Conservation (phyloP, 2,888 invertebrate species). For the Mythimna ferrago region DNA sequence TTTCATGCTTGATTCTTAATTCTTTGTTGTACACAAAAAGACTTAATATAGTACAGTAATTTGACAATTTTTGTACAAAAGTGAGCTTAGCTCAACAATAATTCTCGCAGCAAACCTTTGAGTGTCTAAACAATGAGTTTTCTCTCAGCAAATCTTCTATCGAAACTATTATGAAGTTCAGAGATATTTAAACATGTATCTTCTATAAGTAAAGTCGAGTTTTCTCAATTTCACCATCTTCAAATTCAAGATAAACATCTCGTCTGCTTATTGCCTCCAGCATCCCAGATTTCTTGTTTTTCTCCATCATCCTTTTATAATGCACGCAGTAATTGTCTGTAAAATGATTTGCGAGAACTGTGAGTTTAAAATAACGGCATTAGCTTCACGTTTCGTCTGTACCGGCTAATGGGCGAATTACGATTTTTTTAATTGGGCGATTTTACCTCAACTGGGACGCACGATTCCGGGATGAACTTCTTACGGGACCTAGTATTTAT, state of each 20-base stretch:
- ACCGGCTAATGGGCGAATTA: conserved; percentile 32
- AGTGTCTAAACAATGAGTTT: too few relatives aligned
- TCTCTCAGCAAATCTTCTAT: neutral
- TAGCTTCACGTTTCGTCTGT: conserved; percentile 25
- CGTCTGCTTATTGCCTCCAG: neutral
- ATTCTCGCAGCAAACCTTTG: too few relatives aligned
- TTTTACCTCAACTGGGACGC: conserved; percentile 24
- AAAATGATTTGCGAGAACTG: conserved; percentile 40
- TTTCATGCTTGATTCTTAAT: neutral
- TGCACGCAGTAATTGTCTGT: conserved; percentile 19
- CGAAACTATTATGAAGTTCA: neutral
- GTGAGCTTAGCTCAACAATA: too few relatives aligned
- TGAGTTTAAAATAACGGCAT: conserved; percentile 39
- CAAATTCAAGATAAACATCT: conserved; percentile 14
- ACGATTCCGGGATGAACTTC: conserved; percentile 6
- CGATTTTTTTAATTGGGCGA: too few relatives aligned
- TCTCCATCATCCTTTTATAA: conserved; percentile 27
- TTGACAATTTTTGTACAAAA: too few relatives aligned
- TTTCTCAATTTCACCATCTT: neutral
- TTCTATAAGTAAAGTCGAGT: neutral
- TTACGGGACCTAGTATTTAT: neutral
- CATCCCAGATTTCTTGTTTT: conserved; percentile 8
- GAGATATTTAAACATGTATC: neutral
- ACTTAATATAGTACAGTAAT: too few relatives aligned
- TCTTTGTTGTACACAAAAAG: too few relatives aligned